Conservation (phyloP, 2,888 invertebrate species). For the Lepeophtheirus nordmannii region DNA sequence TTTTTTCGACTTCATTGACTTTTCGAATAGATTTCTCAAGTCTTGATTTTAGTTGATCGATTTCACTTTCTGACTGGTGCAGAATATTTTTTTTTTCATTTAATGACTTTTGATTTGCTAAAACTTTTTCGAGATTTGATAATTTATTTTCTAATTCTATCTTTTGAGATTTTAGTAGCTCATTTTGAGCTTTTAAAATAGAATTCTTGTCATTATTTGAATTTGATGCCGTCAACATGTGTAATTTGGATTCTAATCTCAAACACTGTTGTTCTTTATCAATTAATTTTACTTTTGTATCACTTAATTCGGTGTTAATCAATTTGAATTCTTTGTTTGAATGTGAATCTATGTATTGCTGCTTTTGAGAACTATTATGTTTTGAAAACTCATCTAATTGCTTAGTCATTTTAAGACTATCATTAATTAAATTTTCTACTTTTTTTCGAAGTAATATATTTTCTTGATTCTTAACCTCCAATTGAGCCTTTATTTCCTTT, state of each 20-base stretch:
- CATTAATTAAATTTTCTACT: constrained; percentile 64
- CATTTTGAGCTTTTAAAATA: constrained; percentile 44
- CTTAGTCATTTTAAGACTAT: constrained; percentile 54
- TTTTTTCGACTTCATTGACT: constrained; percentile 64
- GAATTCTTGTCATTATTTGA: constrained; percentile 38
- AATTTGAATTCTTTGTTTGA: constrained; percentile 26
- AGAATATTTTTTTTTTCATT: constrained; percentile 38
- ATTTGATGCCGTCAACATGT: constrained; percentile 30
- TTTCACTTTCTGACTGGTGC: constrained; percentile 30
- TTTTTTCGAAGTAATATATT: constrained; percentile 63
- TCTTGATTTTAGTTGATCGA: constrained; percentile 42
- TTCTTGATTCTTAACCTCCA: constrained; percentile 80
- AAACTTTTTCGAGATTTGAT: constrained; percentile 28
- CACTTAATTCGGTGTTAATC: constrained; percentile 45
- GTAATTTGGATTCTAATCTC: constrained; percentile 37
- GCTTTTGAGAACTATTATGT: constrained; percentile 40
- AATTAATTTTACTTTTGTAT: constrained; percentile 55
- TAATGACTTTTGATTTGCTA: constrained; percentile 37
- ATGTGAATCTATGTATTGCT: neutral
- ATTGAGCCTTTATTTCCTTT: constrained; percentile 56
- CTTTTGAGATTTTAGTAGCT: constrained; percentile 55
- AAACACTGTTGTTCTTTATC: no score
- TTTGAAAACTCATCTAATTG: constrained; percentile 51
- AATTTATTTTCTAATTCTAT: constrained; percentile 57
- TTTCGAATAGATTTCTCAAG: constrained; percentile 53